Evolutionary conservation across 2,888 invertebrate genomes (phyloP).

Genomic region (Sthenelais limicola): DNA sequence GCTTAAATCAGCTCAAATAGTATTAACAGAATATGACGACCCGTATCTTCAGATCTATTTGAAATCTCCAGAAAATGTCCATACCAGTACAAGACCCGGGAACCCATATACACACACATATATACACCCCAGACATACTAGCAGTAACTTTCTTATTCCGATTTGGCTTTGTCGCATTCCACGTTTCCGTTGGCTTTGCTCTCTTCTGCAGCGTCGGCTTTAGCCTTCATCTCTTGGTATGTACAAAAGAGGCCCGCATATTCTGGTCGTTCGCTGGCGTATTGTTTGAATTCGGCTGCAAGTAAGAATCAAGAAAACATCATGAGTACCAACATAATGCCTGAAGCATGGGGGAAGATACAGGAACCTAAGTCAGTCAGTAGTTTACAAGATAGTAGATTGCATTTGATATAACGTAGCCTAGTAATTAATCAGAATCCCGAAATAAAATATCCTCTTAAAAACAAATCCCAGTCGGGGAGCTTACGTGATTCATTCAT

Average conservation of each 20-base stretch:
- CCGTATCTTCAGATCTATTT: too few relatives aligned
- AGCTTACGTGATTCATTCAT: too few relatives aligned
- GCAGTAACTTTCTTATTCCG: conserved; percentile 1
- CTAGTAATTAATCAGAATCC: too few relatives aligned
- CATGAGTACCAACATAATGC: not conserved
- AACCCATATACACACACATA: too few relatives aligned
- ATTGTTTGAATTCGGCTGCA: conserved; percentile 70
- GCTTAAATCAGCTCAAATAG: not conserved
- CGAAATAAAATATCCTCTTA: too few relatives aligned
- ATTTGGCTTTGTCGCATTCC: not conserved
- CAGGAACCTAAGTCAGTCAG: not conserved
- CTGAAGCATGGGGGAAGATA: not conserved
- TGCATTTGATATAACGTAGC: too few relatives aligned
- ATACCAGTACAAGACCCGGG: too few relatives aligned
- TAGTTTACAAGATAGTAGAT: not conserved
- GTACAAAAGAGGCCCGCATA: conserved; percentile 69
- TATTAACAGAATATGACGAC: not conserved
- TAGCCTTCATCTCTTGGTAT: conserved; percentile 54
- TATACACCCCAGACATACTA: not conserved
- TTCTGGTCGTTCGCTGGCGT: conserved; percentile 69
- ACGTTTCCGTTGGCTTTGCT: conserved; percentile 13
- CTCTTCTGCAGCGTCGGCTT: not conserved
- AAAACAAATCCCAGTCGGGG: too few relatives aligned
- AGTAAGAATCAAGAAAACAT: conserved; percentile 44
- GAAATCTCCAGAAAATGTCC: too few relatives aligned